These are phyloP conservation scores for Tursiops truncatus DNA, from an alignment of 2,113 vertebrate species.

Conservation along the genomic window DNA sequence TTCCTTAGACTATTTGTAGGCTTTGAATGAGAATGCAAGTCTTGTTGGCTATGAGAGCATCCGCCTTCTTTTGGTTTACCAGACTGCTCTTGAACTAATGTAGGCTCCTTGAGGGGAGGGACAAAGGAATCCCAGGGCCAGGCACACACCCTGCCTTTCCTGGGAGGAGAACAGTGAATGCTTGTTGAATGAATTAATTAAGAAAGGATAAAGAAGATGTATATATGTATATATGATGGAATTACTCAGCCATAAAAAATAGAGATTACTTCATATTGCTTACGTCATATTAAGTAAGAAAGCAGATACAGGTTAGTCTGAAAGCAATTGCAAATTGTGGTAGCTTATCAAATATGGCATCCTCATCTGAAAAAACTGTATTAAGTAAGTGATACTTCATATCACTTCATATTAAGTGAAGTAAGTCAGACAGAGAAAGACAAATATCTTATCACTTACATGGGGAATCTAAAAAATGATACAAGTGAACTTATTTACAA, in stretches of 20 bases:
- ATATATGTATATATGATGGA: not conserved
- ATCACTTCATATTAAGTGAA: not conserved
- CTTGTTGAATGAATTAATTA: not conserved
- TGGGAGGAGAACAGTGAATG: not conserved
- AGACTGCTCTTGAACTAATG: not conserved
- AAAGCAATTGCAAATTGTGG: not conserved
- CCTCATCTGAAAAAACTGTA: not conserved
- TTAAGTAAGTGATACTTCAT: too few species aligned
- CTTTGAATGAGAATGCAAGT: not conserved
- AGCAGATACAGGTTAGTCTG: not conserved
- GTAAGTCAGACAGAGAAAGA: not conserved
- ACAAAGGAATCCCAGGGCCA: not conserved
- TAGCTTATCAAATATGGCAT: not conserved
- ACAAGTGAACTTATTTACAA: not conserved
- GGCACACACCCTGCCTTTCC: too few species aligned
- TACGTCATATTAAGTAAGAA: too few species aligned
- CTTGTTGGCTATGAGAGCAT: accelerated
- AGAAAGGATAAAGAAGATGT: not conserved
- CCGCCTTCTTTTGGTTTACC: not conserved
- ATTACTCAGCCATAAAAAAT: not conserved
- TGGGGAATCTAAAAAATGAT: not conserved
- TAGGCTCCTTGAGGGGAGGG: accelerated
- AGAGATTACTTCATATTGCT: not conserved
- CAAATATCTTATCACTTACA: not conserved
- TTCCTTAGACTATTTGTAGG: not conserved